phyloP scores from a whole-genome alignment of 1,140 invertebrate genomes.

The Lepeophtheirus salmonis region DNA sequence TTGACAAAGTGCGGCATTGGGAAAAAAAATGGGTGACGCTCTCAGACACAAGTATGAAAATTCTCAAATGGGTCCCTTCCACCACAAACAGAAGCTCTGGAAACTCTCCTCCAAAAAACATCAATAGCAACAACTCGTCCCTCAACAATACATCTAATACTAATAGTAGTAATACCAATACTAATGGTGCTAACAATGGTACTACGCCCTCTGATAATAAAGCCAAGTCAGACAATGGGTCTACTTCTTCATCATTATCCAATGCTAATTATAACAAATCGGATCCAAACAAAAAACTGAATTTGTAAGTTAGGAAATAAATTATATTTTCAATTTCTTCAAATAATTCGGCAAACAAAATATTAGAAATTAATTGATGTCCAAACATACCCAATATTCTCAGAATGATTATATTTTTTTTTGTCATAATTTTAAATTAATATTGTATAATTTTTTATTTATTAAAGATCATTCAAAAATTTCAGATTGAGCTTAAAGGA shows the following conservation, averaged over 20 bases:
- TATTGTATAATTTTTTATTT: not conserved
- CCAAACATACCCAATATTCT: not conserved
- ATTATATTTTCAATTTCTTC: not conserved
- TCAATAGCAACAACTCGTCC: not conserved
- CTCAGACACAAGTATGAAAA: conserved; percentile 91
- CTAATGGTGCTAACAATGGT: not conserved
- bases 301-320: not conserved
- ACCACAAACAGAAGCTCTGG: too few relatives aligned
- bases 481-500: not conserved
- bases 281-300: not conserved
- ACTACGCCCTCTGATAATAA: too few relatives aligned
- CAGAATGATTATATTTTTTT: not conserved
- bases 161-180: not conserved
- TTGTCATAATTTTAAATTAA: not conserved
- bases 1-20: conserved; percentile 68
- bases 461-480: not conserved
- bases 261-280: too few relatives aligned
- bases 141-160: not conserved
- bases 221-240: not conserved
- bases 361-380: too few relatives aligned
- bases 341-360: too few relatives aligned
- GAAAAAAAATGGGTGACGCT: conserved; percentile 94
- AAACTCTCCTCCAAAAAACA: conserved; percentile 33
- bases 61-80: conserved; percentile 92
- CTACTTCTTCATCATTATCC: too few relatives aligned